Evolutionary conservation across 92 coral and sea anemone genomes (phyloP).

Genomic region (Palythoa heliodiscus): DNA sequence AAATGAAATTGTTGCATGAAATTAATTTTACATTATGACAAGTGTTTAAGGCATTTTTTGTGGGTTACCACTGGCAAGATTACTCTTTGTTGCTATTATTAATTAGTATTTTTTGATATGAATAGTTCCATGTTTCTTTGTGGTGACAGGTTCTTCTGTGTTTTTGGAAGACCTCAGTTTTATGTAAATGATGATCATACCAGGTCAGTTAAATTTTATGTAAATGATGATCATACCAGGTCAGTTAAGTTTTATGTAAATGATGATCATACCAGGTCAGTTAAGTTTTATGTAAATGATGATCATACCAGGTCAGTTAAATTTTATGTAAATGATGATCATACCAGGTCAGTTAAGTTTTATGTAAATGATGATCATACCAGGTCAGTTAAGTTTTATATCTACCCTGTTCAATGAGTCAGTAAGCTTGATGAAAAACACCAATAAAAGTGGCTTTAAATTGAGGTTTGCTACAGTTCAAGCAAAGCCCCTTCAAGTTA

Average conservation of each 20-base stretch:
- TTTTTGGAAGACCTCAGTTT: slow-evolving; percentile 69
- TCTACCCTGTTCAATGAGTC: not conserved
- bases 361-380: slow-evolving; percentile 94
- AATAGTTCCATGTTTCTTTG: not conserved
- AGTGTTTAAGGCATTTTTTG: too few species aligned
- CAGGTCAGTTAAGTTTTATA: slow-evolving; percentile 52
- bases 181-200: slow-evolving; percentile 94
- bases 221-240: slow-evolving; percentile 96
- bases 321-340: slow-evolving; percentile 87
- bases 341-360: slow-evolving; percentile 74
- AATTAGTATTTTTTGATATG: too few species aligned
- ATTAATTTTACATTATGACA: too few species aligned
- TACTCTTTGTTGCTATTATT: too few species aligned
- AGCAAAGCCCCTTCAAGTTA: not conserved
- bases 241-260: slow-evolving; percentile 68
- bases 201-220: slow-evolving; percentile 69
- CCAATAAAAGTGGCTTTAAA: not conserved
- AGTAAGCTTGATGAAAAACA: too few species aligned
- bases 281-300: slow-evolving; percentile 78
- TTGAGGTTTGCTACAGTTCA: not conserved
- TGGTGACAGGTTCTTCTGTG: slow-evolving; percentile 68
- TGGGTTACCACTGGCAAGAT: too few species aligned
- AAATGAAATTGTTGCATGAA: too few species aligned
- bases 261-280: slow-evolving; percentile 92
- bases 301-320: slow-evolving; percentile 80